Percentiles rank a stretch among this genome's conserved stretches.
Conservation (phyloP, 2,113 vertebrate species). For the Anser cygnoides region DNA sequence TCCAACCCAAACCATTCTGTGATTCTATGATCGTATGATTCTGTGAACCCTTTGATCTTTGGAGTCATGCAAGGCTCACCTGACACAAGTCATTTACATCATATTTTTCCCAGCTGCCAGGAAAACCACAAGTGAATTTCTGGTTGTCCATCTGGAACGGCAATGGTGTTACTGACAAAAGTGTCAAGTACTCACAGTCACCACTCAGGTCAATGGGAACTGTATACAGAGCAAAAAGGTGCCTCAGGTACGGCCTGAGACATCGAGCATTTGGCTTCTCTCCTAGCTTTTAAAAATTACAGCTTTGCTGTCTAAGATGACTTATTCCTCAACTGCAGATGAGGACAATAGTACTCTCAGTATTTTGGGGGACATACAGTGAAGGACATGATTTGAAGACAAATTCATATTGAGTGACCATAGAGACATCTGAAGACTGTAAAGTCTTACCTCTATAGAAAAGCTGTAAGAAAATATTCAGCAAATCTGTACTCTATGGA, state of each 20-base stretch:
- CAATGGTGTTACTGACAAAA: not conserved
- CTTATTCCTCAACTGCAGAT: not conserved
- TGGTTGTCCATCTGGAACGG: not conserved
- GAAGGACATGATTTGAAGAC: not conserved
- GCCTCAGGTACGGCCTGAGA: too few species aligned
- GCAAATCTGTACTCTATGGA: not conserved
- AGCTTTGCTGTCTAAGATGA: not conserved
- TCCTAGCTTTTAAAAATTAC: not conserved
- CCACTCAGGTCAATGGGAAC: not conserved
- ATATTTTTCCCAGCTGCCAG: not conserved
- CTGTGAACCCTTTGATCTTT: too few species aligned
- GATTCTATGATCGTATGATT: too few species aligned
- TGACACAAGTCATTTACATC: not conserved
- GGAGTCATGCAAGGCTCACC: too few species aligned
- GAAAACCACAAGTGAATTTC: not conserved
- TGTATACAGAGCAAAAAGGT: not conserved
- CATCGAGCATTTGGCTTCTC: not conserved
- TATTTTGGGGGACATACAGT: rapidly evolving
- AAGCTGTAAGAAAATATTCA: not conserved
- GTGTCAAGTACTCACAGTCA: not conserved
- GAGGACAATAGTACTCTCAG: rapidly evolving
- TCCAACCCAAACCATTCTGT: too few species aligned
- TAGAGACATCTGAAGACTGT: not conserved
- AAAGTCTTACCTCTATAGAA: not conserved
- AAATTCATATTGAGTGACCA: not conserved